Evolutionary conservation across 2,113 vertebrate species (phyloP).

Genomic region (Microcebus lehilahytsara): DNA sequence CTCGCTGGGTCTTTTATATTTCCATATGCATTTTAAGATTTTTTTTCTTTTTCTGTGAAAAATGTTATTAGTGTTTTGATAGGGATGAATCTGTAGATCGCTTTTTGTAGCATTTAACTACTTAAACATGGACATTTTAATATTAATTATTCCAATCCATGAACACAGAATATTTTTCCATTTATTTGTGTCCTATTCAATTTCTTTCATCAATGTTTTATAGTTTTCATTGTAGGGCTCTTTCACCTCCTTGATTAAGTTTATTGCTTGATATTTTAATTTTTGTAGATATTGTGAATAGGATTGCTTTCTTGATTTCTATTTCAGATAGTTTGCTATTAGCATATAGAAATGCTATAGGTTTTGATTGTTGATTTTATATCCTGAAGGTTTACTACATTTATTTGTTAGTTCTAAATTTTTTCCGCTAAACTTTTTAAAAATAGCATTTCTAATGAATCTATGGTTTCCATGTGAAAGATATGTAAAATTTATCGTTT

Average conservation of each 20-base stretch:
- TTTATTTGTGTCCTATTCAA: background rate
- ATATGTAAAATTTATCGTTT: background rate
- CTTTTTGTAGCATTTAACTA: background rate
- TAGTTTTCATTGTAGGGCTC: background rate
- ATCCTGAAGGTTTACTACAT: background rate
- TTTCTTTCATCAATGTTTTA: background rate
- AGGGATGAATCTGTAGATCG: background rate
- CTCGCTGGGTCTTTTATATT: background rate
- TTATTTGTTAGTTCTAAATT: background rate
- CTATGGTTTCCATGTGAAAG: background rate
- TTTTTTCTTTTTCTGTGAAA: background rate
- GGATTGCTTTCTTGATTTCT: background rate
- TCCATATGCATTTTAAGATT: background rate
- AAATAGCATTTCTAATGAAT: background rate
- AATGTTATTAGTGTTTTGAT: background rate
- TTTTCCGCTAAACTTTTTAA: background rate
- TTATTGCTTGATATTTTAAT: background rate
- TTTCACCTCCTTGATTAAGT: background rate
- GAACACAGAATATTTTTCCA: background rate
- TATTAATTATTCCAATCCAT: background rate
- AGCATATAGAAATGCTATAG: background rate
- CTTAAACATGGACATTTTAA: background rate
- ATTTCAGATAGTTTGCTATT: background rate
- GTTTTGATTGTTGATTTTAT: background rate
- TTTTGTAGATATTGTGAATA: background rate